Evolutionary conservation across 37 sponge, comb jelly and placozoan species (phyloP).

Genomic region (Hormiphora californensis): DNA sequence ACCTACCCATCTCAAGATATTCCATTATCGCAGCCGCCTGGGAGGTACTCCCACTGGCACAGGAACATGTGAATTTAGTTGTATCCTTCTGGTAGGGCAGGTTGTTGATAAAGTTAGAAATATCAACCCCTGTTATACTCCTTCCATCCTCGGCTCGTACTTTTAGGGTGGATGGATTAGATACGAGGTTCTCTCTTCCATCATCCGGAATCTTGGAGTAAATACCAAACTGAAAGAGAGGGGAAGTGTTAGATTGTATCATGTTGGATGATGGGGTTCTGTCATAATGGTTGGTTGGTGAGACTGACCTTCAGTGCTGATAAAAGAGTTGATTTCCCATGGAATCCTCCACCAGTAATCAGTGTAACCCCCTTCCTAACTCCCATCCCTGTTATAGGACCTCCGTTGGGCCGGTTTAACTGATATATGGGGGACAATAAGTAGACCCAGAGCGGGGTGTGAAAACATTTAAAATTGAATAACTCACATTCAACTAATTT

Average conservation of each 20-base stretch:
- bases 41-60: conserved; percentile 57
- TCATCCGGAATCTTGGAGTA: conserved; percentile 58
- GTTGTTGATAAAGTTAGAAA: conserved; percentile 54
- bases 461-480: too few relatives aligned
- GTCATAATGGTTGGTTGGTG: too few relatives aligned
- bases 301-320: conserved; percentile 51
- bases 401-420: conserved; percentile 33
- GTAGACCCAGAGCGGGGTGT: too few relatives aligned
- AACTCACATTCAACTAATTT: too few relatives aligned
- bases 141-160: conserved; percentile 57
- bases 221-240: conserved; percentile 17
- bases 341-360: conserved; percentile 57
- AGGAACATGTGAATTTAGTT: not conserved
- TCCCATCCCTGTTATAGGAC: conserved; percentile 52
- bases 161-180: conserved; percentile 42
- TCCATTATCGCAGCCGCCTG: conserved; percentile 56
- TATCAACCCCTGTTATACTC: conserved; percentile 38
- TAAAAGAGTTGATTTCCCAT: conserved; percentile 55
- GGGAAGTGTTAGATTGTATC: too few relatives aligned
- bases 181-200: conserved; percentile 54
- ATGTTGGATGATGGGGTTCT: too few relatives aligned
- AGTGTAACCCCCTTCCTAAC: conserved; percentile 54
- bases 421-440: too few relatives aligned
- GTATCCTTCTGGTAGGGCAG: conserved; percentile 55
- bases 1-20: conserved; percentile 17